phyloP scores from a whole-genome alignment of 2,888 invertebrate genomes.

The Selenia dentaria region DNA sequence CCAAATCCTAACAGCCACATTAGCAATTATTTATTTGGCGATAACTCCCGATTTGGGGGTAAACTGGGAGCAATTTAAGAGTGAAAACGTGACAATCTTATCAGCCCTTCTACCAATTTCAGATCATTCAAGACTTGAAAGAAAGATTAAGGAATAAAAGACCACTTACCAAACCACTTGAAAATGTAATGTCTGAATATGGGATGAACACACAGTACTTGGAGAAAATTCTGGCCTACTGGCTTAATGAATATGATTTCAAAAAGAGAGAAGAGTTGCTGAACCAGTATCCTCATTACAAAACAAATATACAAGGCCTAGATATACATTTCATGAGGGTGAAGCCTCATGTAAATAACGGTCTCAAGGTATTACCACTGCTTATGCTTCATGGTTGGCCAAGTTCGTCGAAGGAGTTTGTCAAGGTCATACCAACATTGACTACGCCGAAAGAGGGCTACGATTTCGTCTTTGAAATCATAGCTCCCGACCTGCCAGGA shows the following conservation, averaged over 20 bases:
- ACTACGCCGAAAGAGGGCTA: conserved; percentile 80
- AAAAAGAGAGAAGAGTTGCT: conserved; percentile 86
- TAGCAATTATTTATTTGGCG: too few relatives aligned
- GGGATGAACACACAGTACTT: conserved; percentile 91
- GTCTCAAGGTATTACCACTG: conserved; percentile 82
- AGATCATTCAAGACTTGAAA: conserved; percentile 85
- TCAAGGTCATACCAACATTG: conserved; percentile 88
- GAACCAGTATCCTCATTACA: conserved; percentile 90
- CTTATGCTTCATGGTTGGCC: conserved; percentile 95
- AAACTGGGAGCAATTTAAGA: too few relatives aligned
- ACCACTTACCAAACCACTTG: conserved; percentile 84
- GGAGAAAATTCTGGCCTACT: conserved; percentile 88
- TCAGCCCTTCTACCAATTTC: conserved; percentile 37
- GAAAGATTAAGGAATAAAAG: conserved; percentile 81
- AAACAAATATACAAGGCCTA: conserved; percentile 89
- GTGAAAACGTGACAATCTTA: too few relatives aligned
- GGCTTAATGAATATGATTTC: conserved; percentile 89
- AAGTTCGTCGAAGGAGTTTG: conserved; percentile 92
- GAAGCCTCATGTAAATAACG: conserved; percentile 73
- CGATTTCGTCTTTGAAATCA: conserved; percentile 88
- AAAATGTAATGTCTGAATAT: conserved; percentile 90
- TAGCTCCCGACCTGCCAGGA: conserved; percentile 88
- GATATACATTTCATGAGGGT: conserved; percentile 91
- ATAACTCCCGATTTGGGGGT: too few relatives aligned
- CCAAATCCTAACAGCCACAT: too few relatives aligned